Evolutionary conservation across 2,888 invertebrate genomes (phyloP).

Genomic region (Melipona beecheii): DNA sequence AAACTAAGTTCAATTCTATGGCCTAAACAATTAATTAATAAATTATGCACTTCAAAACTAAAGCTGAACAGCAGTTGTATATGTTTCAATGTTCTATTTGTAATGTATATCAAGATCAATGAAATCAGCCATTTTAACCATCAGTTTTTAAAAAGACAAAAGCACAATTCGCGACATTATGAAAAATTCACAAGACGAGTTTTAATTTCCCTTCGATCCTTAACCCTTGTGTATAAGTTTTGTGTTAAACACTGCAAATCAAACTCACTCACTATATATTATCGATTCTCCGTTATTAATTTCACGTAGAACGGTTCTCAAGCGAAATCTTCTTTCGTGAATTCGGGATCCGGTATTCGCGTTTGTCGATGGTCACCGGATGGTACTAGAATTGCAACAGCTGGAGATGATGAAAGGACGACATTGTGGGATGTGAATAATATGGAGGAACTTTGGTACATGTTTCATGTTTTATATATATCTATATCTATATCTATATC

Average conservation of each 20-base stretch:
- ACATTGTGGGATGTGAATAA: slow-evolving; percentile 87
- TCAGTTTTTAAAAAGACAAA: not conserved
- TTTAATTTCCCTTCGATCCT: not conserved
- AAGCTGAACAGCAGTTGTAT: too few relatives aligned
- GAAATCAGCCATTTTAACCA: not conserved
- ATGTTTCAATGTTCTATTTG: too few relatives aligned
- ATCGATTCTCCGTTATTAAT: not conserved
- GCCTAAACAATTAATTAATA: too few relatives aligned
- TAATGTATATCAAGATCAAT: too few relatives aligned
- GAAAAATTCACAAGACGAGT: not conserved
- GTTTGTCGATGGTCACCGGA: slow-evolving; percentile 88
- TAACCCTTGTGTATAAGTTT: not conserved
- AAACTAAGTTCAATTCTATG: too few relatives aligned
- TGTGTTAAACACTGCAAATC: not conserved
- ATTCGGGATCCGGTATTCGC: slow-evolving; percentile 86
- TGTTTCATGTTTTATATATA: slow-evolving; percentile 11
- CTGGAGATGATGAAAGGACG: slow-evolving; percentile 89
- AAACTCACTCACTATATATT: not conserved
- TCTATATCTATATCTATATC: not conserved
- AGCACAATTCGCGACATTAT: not conserved
- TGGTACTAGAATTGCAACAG: slow-evolving; percentile 86
- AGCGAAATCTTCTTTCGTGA: slow-evolving; percentile 84
- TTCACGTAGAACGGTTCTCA: slow-evolving; percentile 84
- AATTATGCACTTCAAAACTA: too few relatives aligned
- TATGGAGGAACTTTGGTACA: slow-evolving; percentile 86